Conservation (phyloP, 2,888 invertebrate genomes). For the Thelaira solivaga region DNA sequence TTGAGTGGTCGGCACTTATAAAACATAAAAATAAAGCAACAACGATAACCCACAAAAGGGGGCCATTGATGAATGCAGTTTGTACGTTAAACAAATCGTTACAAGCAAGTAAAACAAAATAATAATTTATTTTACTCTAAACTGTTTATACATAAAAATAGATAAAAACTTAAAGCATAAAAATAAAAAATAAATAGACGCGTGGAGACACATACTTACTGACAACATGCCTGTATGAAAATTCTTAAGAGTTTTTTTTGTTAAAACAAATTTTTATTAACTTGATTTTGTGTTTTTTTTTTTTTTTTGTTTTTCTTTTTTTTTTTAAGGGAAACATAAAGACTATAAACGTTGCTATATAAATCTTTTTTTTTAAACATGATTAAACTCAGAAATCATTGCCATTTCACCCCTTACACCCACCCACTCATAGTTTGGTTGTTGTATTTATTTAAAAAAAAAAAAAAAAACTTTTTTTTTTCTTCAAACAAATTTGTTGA, state of each 20-base stretch:
- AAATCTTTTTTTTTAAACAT: conserved; percentile 40
- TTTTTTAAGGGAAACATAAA: no score
- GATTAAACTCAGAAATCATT: conserved; percentile 31
- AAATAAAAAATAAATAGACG: no score
- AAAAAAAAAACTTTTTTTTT: no score
- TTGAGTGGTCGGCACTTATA: conserved; percentile 18
- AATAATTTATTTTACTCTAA: background rate
- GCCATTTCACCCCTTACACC: conserved; percentile 18
- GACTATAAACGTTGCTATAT: no score
- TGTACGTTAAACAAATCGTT: conserved; percentile 17
- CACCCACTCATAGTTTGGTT: background rate
- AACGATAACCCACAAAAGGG: conserved; percentile 21
- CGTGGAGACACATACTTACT: no score
- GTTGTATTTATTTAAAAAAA: background rate
- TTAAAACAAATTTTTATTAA: no score
- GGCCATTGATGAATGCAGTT: no score
- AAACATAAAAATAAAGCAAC: conserved; percentile 47
- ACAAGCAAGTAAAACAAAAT: conserved; percentile 6
- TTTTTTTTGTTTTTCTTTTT: background rate
- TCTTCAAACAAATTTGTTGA: conserved; percentile 34
- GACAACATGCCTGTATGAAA: no score
- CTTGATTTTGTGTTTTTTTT: no score
- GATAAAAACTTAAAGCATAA: background rate
- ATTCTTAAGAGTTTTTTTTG: no score
- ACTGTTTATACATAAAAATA: background rate